phyloP scores from a whole-genome alignment of 2,888 invertebrate genomes.

The Bombylius discolor region DNA sequence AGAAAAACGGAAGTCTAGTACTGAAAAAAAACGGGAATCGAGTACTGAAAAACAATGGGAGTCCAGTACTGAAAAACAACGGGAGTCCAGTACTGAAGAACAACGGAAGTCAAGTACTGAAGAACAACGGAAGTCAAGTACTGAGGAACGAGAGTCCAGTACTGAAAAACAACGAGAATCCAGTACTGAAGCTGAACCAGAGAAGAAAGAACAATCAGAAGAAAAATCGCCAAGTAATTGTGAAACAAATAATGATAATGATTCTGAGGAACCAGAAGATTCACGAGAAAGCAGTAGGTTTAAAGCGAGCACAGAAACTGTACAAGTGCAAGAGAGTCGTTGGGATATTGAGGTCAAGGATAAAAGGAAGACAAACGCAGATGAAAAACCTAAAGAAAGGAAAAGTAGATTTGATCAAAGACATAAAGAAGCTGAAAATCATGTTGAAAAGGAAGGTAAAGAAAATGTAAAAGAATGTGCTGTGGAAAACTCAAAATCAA shows the following conservation, averaged over 20 bases:
- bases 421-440: not conserved
- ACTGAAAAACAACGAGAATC: not conserved
- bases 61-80: not conserved
- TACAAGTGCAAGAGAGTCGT: not conserved
- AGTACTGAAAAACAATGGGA: not conserved
- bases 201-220: not conserved
- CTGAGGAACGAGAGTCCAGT: too few relatives aligned
- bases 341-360: constrained; percentile 1
- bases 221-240: constrained; percentile 1
- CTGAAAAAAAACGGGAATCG: too few relatives aligned
- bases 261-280: not conserved
- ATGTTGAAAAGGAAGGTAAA: constrained; percentile 14
- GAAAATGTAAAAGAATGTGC: constrained; percentile 18
- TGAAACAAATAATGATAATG: constrained; percentile 4
- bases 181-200: not conserved
- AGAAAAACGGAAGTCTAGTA: too few relatives aligned
- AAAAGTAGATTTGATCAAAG: constrained; percentile 3
- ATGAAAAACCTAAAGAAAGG: constrained; percentile 1
- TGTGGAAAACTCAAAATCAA: constrained; percentile 8
- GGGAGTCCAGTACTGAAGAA: not conserved
- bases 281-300: not conserved
- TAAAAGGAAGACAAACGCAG: constrained; percentile 7
- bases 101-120: too few relatives aligned
- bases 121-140: too few relatives aligned
- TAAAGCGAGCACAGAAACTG: not conserved